phyloP scores from a whole-genome alignment of 2,888 invertebrate genomes.

The Drosophila niveifrons region DNA sequence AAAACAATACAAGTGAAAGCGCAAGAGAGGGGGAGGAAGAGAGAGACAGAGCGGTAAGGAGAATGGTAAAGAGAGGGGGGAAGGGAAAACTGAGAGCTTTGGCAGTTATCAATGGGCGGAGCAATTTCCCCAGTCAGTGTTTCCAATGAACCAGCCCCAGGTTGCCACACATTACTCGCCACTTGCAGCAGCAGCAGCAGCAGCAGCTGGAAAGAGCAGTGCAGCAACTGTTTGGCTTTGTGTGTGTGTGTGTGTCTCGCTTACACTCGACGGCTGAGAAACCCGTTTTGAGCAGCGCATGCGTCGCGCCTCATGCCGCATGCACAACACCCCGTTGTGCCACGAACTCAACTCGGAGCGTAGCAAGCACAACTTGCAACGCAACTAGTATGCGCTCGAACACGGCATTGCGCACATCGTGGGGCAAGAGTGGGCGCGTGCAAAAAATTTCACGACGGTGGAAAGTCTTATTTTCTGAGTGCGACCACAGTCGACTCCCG shows the following conservation, averaged over 20 bases:
- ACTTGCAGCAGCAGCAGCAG: conserved; percentile 49
- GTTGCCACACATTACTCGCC: conserved; percentile 20
- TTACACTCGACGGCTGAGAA: conserved; percentile 46
- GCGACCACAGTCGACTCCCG: conserved; percentile 23
- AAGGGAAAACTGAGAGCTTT: conserved; percentile 22
- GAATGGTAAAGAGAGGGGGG: neutral
- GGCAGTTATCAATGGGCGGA: conserved; percentile 68
- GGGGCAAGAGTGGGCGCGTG: conserved; percentile 81
- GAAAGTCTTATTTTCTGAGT: conserved; percentile 1
- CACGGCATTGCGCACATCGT: conserved; percentile 84
- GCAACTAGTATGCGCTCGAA: conserved; percentile 85
- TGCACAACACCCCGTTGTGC: conserved; percentile 52
- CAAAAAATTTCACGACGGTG: conserved; percentile 48
- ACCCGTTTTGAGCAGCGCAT: conserved; percentile 69
- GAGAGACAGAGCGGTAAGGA: neutral
- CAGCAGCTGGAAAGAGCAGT: conserved; percentile 66
- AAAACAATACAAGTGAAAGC: conserved; percentile 50
- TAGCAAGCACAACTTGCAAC: conserved; percentile 75
- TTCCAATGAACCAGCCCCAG: conserved; percentile 58
- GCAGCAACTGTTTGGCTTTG: conserved; percentile 15
- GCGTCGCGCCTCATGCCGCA: conserved; percentile 52
- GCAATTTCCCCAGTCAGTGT: conserved; percentile 65
- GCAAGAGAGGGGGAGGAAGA: neutral
- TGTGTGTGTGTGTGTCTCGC: conserved; percentile 40
- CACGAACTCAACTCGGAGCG: conserved; percentile 23